Percentiles rank a stretch among this genome's conserved stretches.
phyloP scores from a whole-genome alignment of 2,797 vertebrate genomes.

The Lycodopsis pacificus region DNA sequence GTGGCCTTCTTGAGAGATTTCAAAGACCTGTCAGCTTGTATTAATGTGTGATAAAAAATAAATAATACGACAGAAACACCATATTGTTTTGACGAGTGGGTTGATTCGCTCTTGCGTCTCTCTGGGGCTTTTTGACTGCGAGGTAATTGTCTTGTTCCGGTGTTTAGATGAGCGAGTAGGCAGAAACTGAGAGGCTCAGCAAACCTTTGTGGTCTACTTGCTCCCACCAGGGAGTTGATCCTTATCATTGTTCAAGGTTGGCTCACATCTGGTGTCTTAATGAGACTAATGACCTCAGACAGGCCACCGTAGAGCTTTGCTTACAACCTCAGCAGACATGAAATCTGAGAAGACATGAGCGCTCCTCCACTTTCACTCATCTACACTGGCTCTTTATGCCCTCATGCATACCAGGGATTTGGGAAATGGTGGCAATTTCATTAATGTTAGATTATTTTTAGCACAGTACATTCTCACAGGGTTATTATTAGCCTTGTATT shows the following conservation, averaged over 20 bases:
- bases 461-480: conserved; percentile 6
- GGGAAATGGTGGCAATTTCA: conserved; percentile 27
- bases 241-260: conserved; percentile 75
- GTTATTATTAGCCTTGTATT: not conserved
- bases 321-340: conserved; percentile 42
- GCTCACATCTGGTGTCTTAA: conserved; percentile 76
- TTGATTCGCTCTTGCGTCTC: conserved; percentile 61
- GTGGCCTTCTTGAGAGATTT: conserved; percentile 30
- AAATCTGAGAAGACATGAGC: conserved; percentile 35
- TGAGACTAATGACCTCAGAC: conserved; percentile 67
- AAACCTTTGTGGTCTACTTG: conserved; percentile 65
- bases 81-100: conserved; percentile 64
- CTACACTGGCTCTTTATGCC: conserved; percentile 19
- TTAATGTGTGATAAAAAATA: conserved; percentile 13
- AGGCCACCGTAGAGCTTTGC: conserved; percentile 51
- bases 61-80: conserved; percentile 29
- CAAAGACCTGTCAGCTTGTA: conserved; percentile 25
- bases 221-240: conserved; percentile 71
- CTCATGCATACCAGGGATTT: conserved; percentile 37
- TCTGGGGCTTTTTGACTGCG: conserved; percentile 44
- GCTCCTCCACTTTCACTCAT: conserved; percentile 33
- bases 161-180: conserved; percentile 67
- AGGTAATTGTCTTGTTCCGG: conserved; percentile 72
- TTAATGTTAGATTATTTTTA: not conserved
- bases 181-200: conserved; percentile 59